Percentiles rank a stretch among this genome's conserved stretches.
Evolutionary conservation across 2,888 invertebrate species (phyloP).

Genomic region (Nysson spinosus): DNA sequence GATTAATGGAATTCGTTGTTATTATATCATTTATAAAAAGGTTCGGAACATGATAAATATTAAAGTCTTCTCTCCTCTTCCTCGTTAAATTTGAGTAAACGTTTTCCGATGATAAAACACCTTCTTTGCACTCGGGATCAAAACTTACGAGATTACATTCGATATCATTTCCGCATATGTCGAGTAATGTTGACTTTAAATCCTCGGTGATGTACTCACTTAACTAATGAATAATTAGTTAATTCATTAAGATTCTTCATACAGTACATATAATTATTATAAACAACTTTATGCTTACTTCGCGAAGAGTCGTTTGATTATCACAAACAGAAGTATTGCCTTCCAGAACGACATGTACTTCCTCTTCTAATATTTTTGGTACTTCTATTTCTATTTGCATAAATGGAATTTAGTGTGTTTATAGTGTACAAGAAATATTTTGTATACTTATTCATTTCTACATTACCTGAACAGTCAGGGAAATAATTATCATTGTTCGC

Average conservation of each 20-base stretch:
- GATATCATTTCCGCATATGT: conserved; percentile 65
- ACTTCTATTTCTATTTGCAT: conserved; percentile 75
- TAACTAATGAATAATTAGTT: conserved; percentile 56
- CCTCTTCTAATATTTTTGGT: conserved; percentile 78
- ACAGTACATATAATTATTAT: no score
- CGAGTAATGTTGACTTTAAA: conserved; percentile 63
- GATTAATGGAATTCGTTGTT: not conserved
- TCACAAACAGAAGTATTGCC: conserved; percentile 76
- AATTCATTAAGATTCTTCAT: no score
- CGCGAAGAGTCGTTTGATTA: conserved; percentile 73
- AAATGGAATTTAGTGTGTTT: not conserved
- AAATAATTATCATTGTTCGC: conserved; percentile 57
- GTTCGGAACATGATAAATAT: no score
- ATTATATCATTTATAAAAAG: not conserved
- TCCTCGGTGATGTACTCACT: conserved; percentile 66
- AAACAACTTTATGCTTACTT: no score
- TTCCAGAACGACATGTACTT: conserved; percentile 77
- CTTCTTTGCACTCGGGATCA: conserved; percentile 60
- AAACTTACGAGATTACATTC: conserved; percentile 64
- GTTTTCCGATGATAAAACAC: conserved; percentile 10
- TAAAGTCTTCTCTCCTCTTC: conserved; percentile 35
- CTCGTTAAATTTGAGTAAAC: conserved; percentile 30
- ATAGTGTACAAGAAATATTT: not conserved
- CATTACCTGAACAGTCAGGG: conserved; percentile 81
- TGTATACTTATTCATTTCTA: not conserved